Conservation (phyloP, 2,113 vertebrate genomes). For the Ploceus nigricollis region DNA sequence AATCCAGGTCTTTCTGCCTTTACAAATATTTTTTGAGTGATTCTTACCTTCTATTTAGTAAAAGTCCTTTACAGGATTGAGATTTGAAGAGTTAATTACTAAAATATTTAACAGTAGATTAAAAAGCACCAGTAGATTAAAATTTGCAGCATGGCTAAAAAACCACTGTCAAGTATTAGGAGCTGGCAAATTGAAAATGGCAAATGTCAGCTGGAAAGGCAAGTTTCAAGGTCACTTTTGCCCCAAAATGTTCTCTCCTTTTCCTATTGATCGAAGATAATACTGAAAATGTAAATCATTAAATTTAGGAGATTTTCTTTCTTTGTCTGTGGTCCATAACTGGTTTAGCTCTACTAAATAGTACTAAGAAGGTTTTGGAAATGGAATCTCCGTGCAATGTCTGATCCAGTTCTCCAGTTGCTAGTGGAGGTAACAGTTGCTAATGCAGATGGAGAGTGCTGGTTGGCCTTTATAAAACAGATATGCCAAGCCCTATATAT, state of each 20-base stretch:
- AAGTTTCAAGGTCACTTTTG: neutral
- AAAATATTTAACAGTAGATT: neutral
- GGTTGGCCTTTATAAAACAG: neutral
- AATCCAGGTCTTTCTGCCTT: neutral
- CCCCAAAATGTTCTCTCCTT: neutral
- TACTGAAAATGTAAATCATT: neutral
- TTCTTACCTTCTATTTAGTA: neutral
- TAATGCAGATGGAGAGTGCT: neutral
- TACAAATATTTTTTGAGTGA: neutral
- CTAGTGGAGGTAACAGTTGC: neutral
- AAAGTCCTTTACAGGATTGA: neutral
- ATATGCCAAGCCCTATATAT: neutral
- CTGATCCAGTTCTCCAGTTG: neutral
- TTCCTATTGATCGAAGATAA: neutral
- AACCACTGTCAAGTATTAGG: neutral
- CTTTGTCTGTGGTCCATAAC: fast-evolving
- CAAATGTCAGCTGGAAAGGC: neutral
- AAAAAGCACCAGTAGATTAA: neutral
- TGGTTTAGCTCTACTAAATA: neutral
- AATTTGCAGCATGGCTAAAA: neutral
- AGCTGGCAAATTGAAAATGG: neutral
- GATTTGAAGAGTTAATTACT: neutral
- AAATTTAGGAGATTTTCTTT: neutral
- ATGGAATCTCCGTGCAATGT: fast-evolving
- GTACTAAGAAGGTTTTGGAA: neutral